These are phyloP conservation scores for Melinopterus prodromus DNA, from an alignment of 2,888 invertebrate genomes.

Conservation along the genomic window DNA sequence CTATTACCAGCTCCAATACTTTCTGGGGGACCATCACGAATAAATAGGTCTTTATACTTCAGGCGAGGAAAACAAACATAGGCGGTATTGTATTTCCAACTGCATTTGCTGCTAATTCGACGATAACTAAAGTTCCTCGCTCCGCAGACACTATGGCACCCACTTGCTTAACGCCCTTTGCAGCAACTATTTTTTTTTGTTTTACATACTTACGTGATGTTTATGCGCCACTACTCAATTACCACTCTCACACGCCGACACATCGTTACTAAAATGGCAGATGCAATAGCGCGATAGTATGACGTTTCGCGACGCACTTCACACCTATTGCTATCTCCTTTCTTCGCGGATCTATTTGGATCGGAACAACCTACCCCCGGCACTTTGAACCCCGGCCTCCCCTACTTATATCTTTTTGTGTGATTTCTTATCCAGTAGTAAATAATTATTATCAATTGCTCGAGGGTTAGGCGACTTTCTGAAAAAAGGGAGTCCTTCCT, in stretches of 20 bases:
- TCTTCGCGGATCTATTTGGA: no score
- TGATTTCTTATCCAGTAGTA: background rate
- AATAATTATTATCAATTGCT: background rate
- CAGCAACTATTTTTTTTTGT: background rate
- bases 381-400: no score
- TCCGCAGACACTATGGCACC: slow-evolving; percentile 50
- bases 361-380: no score
- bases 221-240: no score
- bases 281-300: no score
- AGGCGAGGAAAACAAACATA: slow-evolving; percentile 48
- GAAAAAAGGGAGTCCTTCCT: background rate
- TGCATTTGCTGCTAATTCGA: slow-evolving; percentile 46
- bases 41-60: slow-evolving; percentile 40
- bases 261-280: no score
- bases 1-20: slow-evolving; percentile 37
- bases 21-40: slow-evolving; percentile 40
- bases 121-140: slow-evolving; percentile 47
- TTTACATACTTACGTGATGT: background rate
- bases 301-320: no score
- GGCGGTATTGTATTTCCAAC: slow-evolving; percentile 49
- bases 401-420: background rate
- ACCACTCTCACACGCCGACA: no score
- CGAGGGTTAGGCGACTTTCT: background rate
- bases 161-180: background rate
- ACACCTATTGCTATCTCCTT: no score